Percentiles rank a stretch among this genome's conserved stretches.
phyloP scores from a whole-genome alignment of 37 sponge, comb jelly and placozoan genomes.

The Aphrocallistes beatrix region DNA sequence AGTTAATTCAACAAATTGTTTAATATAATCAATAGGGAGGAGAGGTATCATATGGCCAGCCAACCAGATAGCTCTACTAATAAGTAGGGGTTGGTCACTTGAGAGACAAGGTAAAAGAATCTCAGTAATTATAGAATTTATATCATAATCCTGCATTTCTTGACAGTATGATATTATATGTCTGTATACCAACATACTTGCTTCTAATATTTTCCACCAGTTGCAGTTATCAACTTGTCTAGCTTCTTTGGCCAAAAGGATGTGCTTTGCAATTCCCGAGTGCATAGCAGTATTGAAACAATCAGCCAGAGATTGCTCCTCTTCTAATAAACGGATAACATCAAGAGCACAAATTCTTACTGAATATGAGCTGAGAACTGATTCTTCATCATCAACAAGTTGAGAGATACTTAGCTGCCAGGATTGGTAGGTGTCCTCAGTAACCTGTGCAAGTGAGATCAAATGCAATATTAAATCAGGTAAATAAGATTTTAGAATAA shows the following conservation, averaged over 20 bases:
- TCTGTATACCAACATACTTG: constrained; percentile 35
- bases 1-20: constrained; percentile 26
- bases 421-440: constrained; percentile 31
- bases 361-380: constrained; percentile 32
- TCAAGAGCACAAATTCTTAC: constrained; percentile 45
- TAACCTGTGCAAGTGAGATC: constrained; percentile 45
- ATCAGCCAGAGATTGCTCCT: neutral
- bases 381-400: constrained; percentile 59
- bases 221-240: neutral
- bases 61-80: constrained; percentile 48
- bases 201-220: constrained; percentile 51
- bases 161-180: constrained; percentile 11
- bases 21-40: constrained; percentile 25
- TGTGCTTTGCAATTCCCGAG: constrained; percentile 8
- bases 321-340: constrained; percentile 25
- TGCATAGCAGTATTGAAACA: neutral
- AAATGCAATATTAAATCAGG: constrained; percentile 39
- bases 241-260: neutral
- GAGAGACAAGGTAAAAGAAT: neutral
- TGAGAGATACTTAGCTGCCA: constrained; percentile 39
- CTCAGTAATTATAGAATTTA: neutral
- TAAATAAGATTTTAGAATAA: constrained; percentile 36
- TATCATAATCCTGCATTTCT: neutral
- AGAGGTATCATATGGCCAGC: constrained; percentile 37
- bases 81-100: constrained; percentile 35